These are phyloP conservation scores for Diaprepes abbreviatus DNA, from an alignment of 2,888 invertebrate genomes.

Conservation along the genomic window DNA sequence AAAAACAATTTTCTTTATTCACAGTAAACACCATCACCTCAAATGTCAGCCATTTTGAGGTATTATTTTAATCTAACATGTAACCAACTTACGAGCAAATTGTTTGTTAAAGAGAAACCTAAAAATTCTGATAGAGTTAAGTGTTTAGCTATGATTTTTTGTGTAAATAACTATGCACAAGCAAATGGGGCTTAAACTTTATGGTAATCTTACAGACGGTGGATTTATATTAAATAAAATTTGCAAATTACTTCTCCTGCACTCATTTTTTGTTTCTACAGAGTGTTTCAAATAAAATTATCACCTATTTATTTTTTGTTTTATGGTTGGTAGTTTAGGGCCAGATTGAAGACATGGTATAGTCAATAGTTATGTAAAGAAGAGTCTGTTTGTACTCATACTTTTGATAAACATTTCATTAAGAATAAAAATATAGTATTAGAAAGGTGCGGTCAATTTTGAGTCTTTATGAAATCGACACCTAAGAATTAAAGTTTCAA, in stretches of 20 bases:
- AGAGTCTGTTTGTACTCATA: not conserved
- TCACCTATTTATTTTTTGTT: constrained; percentile 43
- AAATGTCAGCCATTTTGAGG: constrained; percentile 10
- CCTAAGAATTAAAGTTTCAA: not conserved
- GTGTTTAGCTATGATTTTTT: constrained; percentile 28
- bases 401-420: no score
- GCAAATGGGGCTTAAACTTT: constrained; percentile 19
- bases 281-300: constrained; percentile 55
- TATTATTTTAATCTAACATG: not conserved
- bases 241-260: constrained; percentile 38
- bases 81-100: no score
- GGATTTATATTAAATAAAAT: constrained; percentile 35
- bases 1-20: constrained; percentile 1
- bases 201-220: constrained; percentile 17
- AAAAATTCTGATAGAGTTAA: constrained; percentile 2
- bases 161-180: constrained; percentile 30
- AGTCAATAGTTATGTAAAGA: constrained; percentile 9
- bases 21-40: not conserved
- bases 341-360: not conserved
- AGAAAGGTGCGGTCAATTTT: not conserved
- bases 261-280: constrained; percentile 46
- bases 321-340: constrained; percentile 6
- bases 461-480: not conserved
- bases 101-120: constrained; percentile 9
- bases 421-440: not conserved